A percentile compares a stretch with the other conserved stretches of the same genome.
Evolutionary conservation across 2,888 invertebrate genomes (phyloP).

Genomic region (Vannuccia rotundouncinata): DNA sequence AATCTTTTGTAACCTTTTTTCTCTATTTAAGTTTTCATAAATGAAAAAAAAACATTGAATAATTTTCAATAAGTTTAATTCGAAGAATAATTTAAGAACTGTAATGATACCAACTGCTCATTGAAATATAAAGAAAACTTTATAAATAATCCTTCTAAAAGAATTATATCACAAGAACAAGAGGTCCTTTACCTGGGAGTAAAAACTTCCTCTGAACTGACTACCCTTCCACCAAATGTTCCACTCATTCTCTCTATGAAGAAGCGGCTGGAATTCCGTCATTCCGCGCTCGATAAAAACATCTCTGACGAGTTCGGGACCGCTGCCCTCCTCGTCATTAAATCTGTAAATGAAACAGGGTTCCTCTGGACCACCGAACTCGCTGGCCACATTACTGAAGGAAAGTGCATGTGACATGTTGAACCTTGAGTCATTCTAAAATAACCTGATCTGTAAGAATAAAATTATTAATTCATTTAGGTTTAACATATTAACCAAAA

Average conservation of each 20-base stretch:
- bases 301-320: slow-evolving; percentile 58
- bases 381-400: not conserved
- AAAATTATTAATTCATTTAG: too few relatives aligned
- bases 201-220: slow-evolving; percentile 62
- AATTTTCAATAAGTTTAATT: not conserved
- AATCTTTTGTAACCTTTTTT: too few relatives aligned
- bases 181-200: slow-evolving; percentile 45
- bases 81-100: not conserved
- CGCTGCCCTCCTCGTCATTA: slow-evolving; percentile 49
- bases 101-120: not conserved
- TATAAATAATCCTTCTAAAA: not conserved
- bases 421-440: too few relatives aligned
- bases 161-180: too few relatives aligned
- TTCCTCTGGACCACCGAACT: not conserved
- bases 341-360: slow-evolving; percentile 45
- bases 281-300: slow-evolving; percentile 73
- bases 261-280: slow-evolving; percentile 67
- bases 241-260: slow-evolving; percentile 61
- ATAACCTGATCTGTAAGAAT: too few relatives aligned
- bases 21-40: too few relatives aligned
- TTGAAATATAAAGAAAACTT: not conserved
- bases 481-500: too few relatives aligned
- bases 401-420: slow-evolving; percentile 5
- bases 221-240: slow-evolving; percentile 77
- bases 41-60: not conserved